phyloP scores from a whole-genome alignment of 2,888 invertebrate genomes.

The Torymus tubicola region DNA sequence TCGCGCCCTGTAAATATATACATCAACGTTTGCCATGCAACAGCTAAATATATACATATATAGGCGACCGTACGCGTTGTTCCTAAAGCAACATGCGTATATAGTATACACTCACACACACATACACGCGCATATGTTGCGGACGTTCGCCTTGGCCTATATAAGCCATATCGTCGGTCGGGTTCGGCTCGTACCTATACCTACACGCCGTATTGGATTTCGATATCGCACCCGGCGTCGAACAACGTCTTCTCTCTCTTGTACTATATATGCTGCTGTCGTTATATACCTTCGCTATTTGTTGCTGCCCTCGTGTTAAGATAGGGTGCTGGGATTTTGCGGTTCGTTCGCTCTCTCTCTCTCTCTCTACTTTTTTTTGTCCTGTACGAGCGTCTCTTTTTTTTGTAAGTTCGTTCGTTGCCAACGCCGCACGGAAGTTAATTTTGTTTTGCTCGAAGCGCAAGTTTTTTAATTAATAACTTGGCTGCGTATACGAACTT shows the following conservation, averaged over 20 bases:
- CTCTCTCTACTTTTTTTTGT: neutral
- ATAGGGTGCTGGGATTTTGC: neutral
- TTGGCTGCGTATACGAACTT: neutral
- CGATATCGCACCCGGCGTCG: conserved; percentile 23
- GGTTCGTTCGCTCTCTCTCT: neutral
- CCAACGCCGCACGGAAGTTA: neutral
- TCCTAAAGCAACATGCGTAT: conserved; percentile 8
- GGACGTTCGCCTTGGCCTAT: neutral
- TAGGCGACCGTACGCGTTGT: neutral
- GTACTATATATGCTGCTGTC: too few relatives aligned
- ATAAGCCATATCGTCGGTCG: conserved; percentile 12
- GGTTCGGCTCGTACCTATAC: neutral
- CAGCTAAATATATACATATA: neutral
- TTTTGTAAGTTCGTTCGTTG: neutral
- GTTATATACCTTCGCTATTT: neutral
- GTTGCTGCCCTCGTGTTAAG: neutral
- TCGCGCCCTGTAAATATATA: too few relatives aligned
- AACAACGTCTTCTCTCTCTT: conserved; percentile 29
- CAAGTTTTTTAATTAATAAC: conserved; percentile 43
- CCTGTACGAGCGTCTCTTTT: too few relatives aligned
- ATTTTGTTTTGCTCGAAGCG: neutral
- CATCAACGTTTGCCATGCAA: too few relatives aligned
- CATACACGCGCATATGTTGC: neutral
- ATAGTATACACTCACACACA: too few relatives aligned
- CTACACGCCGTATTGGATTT: conserved; percentile 30